Evolutionary conservation across 2,797 vertebrate genomes (phyloP), one percentile per base, ranked within the genome.

Genomic region (Galago senegalensis): DNA sequence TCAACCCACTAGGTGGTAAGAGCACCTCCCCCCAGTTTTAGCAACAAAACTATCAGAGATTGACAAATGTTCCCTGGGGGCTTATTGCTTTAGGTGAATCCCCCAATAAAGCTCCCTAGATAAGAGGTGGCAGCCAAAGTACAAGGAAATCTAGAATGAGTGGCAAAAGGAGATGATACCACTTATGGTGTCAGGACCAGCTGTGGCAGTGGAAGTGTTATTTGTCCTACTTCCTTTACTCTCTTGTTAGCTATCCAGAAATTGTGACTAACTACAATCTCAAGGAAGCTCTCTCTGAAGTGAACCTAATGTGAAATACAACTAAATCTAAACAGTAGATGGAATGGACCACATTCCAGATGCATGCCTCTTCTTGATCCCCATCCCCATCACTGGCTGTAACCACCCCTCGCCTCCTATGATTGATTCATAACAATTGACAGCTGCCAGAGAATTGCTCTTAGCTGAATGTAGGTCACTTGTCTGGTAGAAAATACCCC

Each of bases 221-320:
- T 79, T 65, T 92, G 31, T 79, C 60, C 23, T 49, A 86, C 86
- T n/a, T n/a, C 81, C 89, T 23, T n/a, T 27, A 70, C 89, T 23
- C 23, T 87, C 31, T 65, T 58, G 23, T 49, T 63, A 34, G 7
- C 29, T 91, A 70, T 80, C 53, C 43, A 89, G 43, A 69, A 75
- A 87, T 70, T 17, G 0, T 63, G 40, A 58, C 40, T 43, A 75
- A 7, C 17, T 17, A 86, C 34, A 87, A 89, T 92, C 13, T 17
- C 53, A 58, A 91, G 87, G 46, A 82, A 87, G 5, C 34, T n/a
- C 75, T 85, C 0, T 70, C 56, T 63, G 40, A 20, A 69, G 12
- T 89, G 40, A 93, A 21, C 34, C 29, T 83, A 25, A 53, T 34
- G 1, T 79, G 63, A 93, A 87, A 77, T 61, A 80, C 18, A 43